Evolutionary conservation across 2,113 vertebrate genomes (phyloP).

Genomic region (Etheostoma spectabile): DNA sequence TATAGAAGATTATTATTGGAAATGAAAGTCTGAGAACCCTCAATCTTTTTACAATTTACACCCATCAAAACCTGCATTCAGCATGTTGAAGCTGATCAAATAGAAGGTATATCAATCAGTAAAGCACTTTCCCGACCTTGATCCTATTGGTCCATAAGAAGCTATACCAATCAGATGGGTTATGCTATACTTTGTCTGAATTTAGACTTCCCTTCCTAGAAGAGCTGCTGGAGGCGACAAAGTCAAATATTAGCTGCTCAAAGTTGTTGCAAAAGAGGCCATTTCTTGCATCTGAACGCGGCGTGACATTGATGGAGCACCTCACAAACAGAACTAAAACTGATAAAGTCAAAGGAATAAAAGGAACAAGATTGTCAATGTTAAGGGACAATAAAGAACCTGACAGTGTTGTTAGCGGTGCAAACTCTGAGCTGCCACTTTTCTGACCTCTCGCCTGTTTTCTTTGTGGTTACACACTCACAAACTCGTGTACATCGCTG

Average conservation of each 20-base stretch:
- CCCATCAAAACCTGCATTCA: neutral
- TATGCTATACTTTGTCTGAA: neutral
- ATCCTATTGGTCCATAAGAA: neutral
- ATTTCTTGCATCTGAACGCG: neutral
- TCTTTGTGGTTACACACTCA: slow-evolving; percentile 11
- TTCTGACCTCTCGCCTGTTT: slow-evolving; percentile 24
- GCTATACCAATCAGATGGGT: neutral
- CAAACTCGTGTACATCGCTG: slow-evolving; percentile 5
- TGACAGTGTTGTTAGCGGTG: neutral
- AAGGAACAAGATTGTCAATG: neutral
- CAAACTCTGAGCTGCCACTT: neutral
- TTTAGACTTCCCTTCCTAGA: neutral
- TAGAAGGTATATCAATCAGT: neutral
- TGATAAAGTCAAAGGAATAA: neutral
- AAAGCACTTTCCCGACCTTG: neutral
- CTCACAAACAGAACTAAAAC: neutral
- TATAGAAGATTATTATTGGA: neutral
- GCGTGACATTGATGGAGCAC: neutral
- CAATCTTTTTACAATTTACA: neutral
- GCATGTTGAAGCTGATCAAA: neutral
- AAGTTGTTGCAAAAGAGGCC: neutral
- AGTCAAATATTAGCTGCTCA: neutral
- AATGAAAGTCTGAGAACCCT: neutral
- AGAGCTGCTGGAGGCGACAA: neutral
- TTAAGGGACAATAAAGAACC: neutral